phyloP scores from a whole-genome alignment of 2,888 invertebrate species.

The Drosophila kambysellisi region DNA sequence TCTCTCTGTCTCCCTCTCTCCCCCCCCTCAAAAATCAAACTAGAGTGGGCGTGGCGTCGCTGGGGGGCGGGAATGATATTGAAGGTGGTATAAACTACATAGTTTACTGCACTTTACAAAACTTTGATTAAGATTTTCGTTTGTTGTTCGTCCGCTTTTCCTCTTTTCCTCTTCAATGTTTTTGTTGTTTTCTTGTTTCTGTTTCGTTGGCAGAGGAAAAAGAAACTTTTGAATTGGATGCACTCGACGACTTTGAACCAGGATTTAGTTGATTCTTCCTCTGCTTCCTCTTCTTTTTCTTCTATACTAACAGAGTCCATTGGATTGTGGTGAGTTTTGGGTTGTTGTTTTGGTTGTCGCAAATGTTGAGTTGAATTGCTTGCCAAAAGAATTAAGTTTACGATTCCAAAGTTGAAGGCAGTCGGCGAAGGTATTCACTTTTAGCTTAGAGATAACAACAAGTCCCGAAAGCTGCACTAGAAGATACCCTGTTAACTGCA shows the following conservation, averaged over 20 bases:
- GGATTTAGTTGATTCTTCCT: conserved; percentile 32
- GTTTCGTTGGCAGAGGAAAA: conserved; percentile 18
- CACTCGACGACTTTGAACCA: conserved; percentile 51
- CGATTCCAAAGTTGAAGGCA: background rate
- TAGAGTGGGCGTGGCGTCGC: background rate
- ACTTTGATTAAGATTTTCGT: conserved; percentile 79
- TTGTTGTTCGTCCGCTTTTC: conserved; percentile 52
- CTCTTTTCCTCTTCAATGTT: conserved; percentile 26
- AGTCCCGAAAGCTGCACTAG: background rate
- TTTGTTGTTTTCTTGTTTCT: conserved; percentile 36
- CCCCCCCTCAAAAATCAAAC: conserved; percentile 20
- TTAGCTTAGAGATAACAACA: background rate
- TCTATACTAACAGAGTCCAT: background rate
- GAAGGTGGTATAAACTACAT: conserved; percentile 65
- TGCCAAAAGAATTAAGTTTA: conserved; percentile 18
- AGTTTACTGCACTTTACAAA: conserved; percentile 79
- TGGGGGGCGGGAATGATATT: background rate
- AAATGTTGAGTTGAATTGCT: conserved; percentile 19
- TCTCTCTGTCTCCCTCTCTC: no score
- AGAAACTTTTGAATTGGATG: conserved; percentile 68
- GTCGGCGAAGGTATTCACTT: background rate
- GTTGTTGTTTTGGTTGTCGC: conserved; percentile 6
- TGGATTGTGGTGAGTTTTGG: background rate
- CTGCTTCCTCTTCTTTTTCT: conserved; percentile 11
- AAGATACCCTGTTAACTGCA: background rate